Evolutionary conservation across 2,888 invertebrate species (phyloP), one percentile per base, ranked within the genome.

Genomic region (Lepeophtheirus nordmannii): DNA sequence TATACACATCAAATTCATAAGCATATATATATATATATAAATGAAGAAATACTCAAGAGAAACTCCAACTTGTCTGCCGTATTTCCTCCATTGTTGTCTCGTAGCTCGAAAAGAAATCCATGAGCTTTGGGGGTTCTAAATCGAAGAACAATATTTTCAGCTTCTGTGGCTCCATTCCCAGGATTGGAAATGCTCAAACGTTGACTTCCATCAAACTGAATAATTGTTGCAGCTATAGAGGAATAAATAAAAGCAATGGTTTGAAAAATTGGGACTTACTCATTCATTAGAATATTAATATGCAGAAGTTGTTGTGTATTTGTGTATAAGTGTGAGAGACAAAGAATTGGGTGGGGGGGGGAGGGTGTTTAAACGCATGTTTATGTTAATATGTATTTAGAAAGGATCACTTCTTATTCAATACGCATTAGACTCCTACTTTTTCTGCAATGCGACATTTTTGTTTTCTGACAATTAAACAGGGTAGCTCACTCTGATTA

Each of bases 191-290:
- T 83, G 46, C 85, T 83, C 78, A 93, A 82, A 74, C 89, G 88
- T 74, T 93, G 90, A 30, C 86, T 85, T 46, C 91, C 92, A 73
- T 93, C 91, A 73, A 93, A 83, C 72, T 83, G 85, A 69, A 94
- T 79, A 1, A 89, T 90, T 10, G 89, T 84, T 0, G 92, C 87
- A 75, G 89, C 93, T 86, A 81, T 67, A 77, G 76, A 66, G 60
- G 30, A 62, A 11, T 61, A 40, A 59, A 56, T 57, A n/a, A 58
- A 30, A 46, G 60, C 62, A 39, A n/a, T 40, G 23, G 14, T 53
- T 62, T 58, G 12, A 30, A 30, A 30, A 2, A 5, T 5, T 30
- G 30, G 30, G 7, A 30, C 7, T 30, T 30, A 30, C 7, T 30
- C 30, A 30, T 30, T 30, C 7, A 2, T 30, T 5, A 30, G 7